Evolutionary conservation across 2,888 invertebrate genomes (phyloP).

Genomic region (Ornithoptera priamus): DNA sequence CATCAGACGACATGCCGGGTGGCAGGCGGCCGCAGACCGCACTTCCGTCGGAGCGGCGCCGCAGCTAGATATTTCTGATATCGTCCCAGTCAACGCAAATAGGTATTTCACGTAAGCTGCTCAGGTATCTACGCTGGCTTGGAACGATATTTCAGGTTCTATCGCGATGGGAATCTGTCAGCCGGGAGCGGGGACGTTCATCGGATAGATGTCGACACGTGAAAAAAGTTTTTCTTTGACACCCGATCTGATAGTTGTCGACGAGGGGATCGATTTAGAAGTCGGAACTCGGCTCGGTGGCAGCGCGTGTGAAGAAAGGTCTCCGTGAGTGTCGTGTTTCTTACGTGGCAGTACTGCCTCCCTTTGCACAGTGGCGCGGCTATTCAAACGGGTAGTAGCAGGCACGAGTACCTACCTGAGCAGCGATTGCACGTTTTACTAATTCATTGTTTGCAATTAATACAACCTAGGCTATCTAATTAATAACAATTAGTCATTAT

Average conservation of each 20-base stretch:
- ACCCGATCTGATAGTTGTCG: constrained; percentile 13
- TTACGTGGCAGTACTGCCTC: no score
- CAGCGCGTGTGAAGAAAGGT: not conserved
- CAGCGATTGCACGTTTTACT: no score
- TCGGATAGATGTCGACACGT: constrained; percentile 1
- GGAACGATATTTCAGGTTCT: constrained; percentile 12
- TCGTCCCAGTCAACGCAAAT: constrained; percentile 1
- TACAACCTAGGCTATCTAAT: no score
- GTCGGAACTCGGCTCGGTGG: not conserved
- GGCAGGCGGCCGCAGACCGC: no score
- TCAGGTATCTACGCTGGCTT: constrained; percentile 10
- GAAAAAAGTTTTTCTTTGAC: constrained; percentile 15
- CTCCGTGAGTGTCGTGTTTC: not conserved
- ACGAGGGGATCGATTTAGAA: constrained; percentile 2
- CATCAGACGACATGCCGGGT: no score
- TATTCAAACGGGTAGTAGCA: no score
- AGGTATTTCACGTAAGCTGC: not conserved
- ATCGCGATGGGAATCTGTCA: constrained; percentile 16
- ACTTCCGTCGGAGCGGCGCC: no score
- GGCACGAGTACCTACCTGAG: no score
- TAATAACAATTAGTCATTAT: no score
- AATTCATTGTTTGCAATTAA: no score
- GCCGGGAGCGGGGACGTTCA: not conserved
- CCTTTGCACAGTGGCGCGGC: no score
- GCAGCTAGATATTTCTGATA: constrained; percentile 2